These are phyloP conservation scores for Dynastes tityus DNA, from an alignment of 2,888 invertebrate genomes.

Conservation along the genomic window DNA sequence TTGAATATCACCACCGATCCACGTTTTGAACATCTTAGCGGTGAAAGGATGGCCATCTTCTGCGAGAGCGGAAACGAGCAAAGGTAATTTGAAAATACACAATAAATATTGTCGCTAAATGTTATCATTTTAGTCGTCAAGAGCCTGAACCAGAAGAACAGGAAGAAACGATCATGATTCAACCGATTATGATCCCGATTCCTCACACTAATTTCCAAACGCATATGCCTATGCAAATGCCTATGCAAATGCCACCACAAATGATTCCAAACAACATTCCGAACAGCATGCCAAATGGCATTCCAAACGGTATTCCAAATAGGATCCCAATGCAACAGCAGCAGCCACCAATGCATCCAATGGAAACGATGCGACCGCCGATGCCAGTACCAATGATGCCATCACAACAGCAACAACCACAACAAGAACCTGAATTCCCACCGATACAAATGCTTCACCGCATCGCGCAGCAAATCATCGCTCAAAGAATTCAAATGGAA, in stretches of 20 bases:
- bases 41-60: constrained; percentile 90
- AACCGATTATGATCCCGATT: constrained; percentile 69
- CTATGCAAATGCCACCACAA: constrained; percentile 64
- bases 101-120: neutral
- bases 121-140: constrained; percentile 30
- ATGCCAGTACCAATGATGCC: constrained; percentile 66
- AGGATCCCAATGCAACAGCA: constrained; percentile 65
- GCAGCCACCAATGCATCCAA: constrained; percentile 69
- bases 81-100: constrained; percentile 66
- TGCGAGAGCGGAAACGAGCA: constrained; percentile 88
- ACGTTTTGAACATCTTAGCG: constrained; percentile 81
- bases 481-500: constrained; percentile 67
- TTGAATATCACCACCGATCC: constrained; percentile 82
- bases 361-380: constrained; percentile 73
- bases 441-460: constrained; percentile 70
- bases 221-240: constrained; percentile 69
- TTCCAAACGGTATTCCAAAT: constrained; percentile 62
- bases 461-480: constrained; percentile 69
- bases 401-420: constrained; percentile 59
- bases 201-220: constrained; percentile 66
- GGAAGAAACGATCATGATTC: constrained; percentile 69
- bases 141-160: constrained; percentile 59
- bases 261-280: constrained; percentile 61
- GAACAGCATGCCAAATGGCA: constrained; percentile 62
- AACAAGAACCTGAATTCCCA: constrained; percentile 45